Evolutionary conservation across 2,113 vertebrate species (phyloP).

Genomic region (Carollia perspicillata): DNA sequence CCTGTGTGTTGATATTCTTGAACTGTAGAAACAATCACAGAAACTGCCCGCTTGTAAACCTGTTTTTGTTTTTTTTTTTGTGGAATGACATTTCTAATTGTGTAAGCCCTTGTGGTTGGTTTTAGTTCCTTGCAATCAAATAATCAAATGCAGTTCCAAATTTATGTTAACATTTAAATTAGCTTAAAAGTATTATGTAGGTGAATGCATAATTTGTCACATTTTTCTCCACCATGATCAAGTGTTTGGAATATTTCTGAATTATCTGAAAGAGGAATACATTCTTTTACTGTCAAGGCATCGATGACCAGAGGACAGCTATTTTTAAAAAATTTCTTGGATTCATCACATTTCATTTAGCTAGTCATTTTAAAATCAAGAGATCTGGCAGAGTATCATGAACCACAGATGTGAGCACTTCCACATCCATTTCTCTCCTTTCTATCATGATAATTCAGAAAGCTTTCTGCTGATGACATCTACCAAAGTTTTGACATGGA

Average conservation of each 20-base stretch:
- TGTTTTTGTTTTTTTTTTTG: background rate
- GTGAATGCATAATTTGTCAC: background rate
- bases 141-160: conserved; percentile 4
- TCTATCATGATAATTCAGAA: background rate
- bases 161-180: background rate
- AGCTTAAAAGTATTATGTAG: background rate
- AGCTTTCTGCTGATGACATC: background rate
- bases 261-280: background rate
- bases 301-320: background rate
- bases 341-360: background rate
- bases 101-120: background rate
- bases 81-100: background rate
- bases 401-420: background rate
- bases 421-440: background rate
- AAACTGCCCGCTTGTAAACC: background rate
- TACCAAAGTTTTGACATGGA: background rate
- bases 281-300: background rate
- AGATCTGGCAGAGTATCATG: background rate
- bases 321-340: background rate
- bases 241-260: background rate
- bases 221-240: background rate
- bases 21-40: background rate
- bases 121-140: background rate
- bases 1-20: background rate
- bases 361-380: conserved; percentile 4